Evolutionary conservation across 2,888 invertebrate genomes (phyloP).

Genomic region (Melolontha melolontha): DNA sequence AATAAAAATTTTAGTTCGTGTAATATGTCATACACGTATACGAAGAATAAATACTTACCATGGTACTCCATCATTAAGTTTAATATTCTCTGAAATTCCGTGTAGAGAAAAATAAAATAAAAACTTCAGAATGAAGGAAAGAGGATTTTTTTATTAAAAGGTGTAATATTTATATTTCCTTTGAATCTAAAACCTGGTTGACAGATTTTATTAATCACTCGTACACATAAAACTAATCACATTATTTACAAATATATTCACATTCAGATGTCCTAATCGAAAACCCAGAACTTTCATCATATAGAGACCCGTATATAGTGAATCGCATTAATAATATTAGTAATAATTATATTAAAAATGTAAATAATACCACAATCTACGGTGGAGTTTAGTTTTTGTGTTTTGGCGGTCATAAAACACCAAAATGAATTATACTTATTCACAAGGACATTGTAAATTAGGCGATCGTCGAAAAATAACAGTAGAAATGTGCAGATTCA

Average conservation of each 20-base stretch:
- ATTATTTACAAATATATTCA: constrained; percentile 65
- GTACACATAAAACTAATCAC: constrained; percentile 64
- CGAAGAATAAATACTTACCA: too few species aligned
- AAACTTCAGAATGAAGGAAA: constrained; percentile 10
- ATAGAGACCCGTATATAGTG: constrained; percentile 63
- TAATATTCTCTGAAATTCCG: too few species aligned
- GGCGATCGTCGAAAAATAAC: constrained; percentile 5
- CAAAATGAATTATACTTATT: not conserved
- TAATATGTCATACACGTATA: too few species aligned
- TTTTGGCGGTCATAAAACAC: constrained; percentile 23
- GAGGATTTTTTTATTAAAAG: constrained; percentile 30
- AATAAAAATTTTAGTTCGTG: too few species aligned
- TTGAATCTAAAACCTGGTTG: constrained; percentile 60
- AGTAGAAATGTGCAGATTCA: constrained; percentile 3
- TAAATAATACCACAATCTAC: constrained; percentile 58
- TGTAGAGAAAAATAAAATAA: not conserved
- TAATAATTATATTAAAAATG: constrained; percentile 30
- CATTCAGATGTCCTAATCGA: constrained; percentile 64
- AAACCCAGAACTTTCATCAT: constrained; percentile 59
- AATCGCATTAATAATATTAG: constrained; percentile 55
- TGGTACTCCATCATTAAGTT: too few species aligned
- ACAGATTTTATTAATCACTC: constrained; percentile 65
- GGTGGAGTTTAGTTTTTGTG: constrained; percentile 27
- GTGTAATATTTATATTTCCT: constrained; percentile 28
- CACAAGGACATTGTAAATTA: not conserved